phyloP scores from a whole-genome alignment of 2,797 vertebrate species.

The Rhabdomys pumilio region DNA sequence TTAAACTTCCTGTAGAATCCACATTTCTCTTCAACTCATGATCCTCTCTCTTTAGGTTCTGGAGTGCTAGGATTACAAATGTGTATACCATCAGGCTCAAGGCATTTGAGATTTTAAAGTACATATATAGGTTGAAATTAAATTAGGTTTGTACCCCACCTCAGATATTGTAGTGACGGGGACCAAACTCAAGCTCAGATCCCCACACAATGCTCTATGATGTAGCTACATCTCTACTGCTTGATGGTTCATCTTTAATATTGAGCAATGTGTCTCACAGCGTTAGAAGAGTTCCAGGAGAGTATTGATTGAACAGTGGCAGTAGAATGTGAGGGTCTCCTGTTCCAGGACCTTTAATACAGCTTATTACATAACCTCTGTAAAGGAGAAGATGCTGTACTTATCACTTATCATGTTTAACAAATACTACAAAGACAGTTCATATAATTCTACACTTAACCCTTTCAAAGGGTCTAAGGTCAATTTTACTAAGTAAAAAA shows the following conservation, averaged over 20 bases:
- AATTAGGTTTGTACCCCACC: not conserved
- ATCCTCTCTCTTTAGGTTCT: not conserved
- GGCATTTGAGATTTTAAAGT: not conserved
- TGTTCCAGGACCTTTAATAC: not conserved
- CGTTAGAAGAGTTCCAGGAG: not conserved
- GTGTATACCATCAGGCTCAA: not conserved
- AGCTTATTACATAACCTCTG: not conserved
- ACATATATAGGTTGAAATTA: constrained; percentile 17
- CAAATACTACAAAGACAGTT: constrained; percentile 3
- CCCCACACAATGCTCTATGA: not conserved
- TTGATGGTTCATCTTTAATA: not conserved
- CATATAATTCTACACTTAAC: not conserved
- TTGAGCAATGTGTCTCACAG: not conserved
- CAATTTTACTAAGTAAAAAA: not conserved
- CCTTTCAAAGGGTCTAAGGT: not conserved
- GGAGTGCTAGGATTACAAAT: not conserved
- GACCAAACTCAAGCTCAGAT: not conserved
- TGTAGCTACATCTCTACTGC: too few species aligned
- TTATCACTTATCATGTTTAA: constrained; percentile 9
- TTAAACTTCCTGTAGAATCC: not conserved
- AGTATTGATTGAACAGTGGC: not conserved
- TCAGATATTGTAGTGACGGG: not conserved
- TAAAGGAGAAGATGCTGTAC: not conserved
- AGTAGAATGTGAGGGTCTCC: not conserved
- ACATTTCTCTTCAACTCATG: not conserved